phyloP scores from a whole-genome alignment of 2,113 vertebrate genomes.

The Tympanuchus pallidicinctus region DNA sequence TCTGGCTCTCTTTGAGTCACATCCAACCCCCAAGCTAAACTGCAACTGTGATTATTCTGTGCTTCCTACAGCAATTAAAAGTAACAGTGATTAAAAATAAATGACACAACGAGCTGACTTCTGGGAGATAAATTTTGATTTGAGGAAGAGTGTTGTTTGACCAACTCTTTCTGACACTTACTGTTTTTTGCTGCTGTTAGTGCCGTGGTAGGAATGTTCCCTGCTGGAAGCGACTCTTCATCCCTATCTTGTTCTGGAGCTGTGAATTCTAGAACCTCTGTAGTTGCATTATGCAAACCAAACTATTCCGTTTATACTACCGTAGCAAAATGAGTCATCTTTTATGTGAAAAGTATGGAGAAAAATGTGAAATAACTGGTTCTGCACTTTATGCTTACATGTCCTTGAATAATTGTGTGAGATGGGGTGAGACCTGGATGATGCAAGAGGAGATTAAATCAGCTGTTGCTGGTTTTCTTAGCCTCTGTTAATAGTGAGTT shows the following conservation, averaged over 20 bases:
- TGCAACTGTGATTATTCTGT: not conserved
- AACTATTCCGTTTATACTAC: not conserved
- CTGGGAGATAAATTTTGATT: not conserved
- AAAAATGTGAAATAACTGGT: not conserved
- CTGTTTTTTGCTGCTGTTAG: not conserved
- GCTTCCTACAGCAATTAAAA: not conserved
- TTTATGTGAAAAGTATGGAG: not conserved
- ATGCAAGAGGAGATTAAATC: not conserved
- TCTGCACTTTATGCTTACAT: not conserved
- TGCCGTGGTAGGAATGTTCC: not conserved
- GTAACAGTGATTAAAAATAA: not conserved
- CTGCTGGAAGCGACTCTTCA: not conserved
- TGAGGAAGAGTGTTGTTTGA: not conserved
- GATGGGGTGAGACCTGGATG: not conserved
- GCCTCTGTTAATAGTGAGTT: not conserved
- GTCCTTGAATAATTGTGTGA: not conserved
- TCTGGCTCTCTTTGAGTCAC: not conserved
- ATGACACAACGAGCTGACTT: accelerated
- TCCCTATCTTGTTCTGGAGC: not conserved
- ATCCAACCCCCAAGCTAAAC: not conserved
- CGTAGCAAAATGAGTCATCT: not conserved
- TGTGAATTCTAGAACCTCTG: not conserved
- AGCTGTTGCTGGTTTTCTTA: not conserved
- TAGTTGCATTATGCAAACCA: not conserved
- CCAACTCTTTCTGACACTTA: not conserved